Base-by-base conservation (phyloP, 2,113 vertebrate species). In the Piaya cayana region DNA sequence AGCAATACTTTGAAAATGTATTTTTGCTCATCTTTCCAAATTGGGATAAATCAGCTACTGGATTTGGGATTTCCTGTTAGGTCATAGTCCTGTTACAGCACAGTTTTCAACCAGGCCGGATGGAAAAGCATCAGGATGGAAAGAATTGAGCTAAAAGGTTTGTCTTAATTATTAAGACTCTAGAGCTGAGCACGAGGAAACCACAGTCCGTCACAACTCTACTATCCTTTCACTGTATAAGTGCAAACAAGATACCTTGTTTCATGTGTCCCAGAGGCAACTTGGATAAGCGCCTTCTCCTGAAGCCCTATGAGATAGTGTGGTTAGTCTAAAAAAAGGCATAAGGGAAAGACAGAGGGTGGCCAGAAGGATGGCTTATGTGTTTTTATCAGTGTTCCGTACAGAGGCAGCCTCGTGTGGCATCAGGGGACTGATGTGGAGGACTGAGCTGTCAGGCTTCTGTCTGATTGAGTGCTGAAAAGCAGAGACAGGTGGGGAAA, bases 111-210 rank as follows among this genome's bases (percentile, higher is more conserved):
- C 45, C 30, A 76, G 36, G 4, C 69, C 42, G 32, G 15, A 20
- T 62, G 22, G 70, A 88, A 90, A 88, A 72, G 4, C 67, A 82
- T 59, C 82, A 58, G 52, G 87, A 86, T 80, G 71, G 79, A 90
- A 93, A 80, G 59, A 76, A 92, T 32, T 14, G 79, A 77, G 76
- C 79, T 81, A 67, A 92, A 95, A 95, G 75, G 70, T 83, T 90
- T 74, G 23, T 74, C 94, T 93, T 70, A 85, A 95, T 96, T 50
- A 72, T 88, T 90, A 86, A 94, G 85, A 74, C 15, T 64, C 30
- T 42, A 45, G 62, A 82, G 49, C 67, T 45, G 55, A 85, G 90
- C 83, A 80, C 0, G 1, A 47, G 36, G 59, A 92, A 93, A 88
- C 43, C 39, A 43, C 23, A 68, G 45, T 47, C 62, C 53, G 45